These are phyloP conservation scores for Drosophila mettleri DNA, from an alignment of 2,888 invertebrate species.

Conservation along the genomic window DNA sequence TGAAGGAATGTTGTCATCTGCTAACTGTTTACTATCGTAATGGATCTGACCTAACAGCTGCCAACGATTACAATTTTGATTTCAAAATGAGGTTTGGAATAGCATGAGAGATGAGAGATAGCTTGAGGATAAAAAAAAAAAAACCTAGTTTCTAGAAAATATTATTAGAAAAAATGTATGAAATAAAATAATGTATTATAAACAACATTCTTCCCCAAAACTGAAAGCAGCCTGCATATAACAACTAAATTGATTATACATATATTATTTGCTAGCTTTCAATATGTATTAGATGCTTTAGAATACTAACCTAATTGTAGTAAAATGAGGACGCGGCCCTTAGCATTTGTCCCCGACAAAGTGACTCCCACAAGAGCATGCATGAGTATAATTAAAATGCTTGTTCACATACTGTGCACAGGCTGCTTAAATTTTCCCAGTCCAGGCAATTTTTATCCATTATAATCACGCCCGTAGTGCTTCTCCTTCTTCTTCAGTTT, in stretches of 20 bases:
- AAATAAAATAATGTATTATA: too few relatives aligned
- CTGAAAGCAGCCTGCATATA: too few relatives aligned
- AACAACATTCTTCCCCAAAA: too few relatives aligned
- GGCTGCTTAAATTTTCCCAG: conserved; percentile 27
- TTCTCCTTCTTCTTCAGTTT: conserved; percentile 6
- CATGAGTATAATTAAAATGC: conserved; percentile 6
- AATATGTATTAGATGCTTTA: neutral
- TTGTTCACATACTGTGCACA: conserved; percentile 5
- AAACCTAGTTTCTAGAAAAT: too few relatives aligned
- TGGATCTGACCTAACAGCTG: conserved; percentile 49
- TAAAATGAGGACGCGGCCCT: too few relatives aligned
- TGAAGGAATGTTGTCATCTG: conserved; percentile 70
- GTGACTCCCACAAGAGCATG: neutral
- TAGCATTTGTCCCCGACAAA: neutral
- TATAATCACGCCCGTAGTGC: conserved; percentile 54
- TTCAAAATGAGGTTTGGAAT: neutral
- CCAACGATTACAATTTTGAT: conserved; percentile 25
- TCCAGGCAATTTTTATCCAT: conserved; percentile 47
- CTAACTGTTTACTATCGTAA: conserved; percentile 49
- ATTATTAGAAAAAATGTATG: too few relatives aligned
- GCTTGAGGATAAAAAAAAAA: too few relatives aligned
- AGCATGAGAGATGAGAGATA: neutral
- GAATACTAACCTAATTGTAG: neutral
- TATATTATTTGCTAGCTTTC: too few relatives aligned
- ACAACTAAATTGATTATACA: neutral